Percentiles rank a stretch among this genome's conserved stretches.
These are phyloP conservation scores for Proteles cristata DNA, from an alignment of 2,113 vertebrate genomes.

Conservation along the genomic window DNA sequence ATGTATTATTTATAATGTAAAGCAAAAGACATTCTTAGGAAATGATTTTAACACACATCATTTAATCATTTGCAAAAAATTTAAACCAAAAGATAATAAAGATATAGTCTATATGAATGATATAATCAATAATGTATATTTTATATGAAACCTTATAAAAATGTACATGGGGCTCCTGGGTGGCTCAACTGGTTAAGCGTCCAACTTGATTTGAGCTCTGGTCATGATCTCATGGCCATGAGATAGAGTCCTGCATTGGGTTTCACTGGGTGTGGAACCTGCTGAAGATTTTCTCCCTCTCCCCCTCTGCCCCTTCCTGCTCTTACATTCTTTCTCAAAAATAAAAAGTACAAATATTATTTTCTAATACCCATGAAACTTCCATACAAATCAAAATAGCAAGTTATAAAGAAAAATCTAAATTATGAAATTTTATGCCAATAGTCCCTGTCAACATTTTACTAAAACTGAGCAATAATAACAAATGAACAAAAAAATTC, in stretches of 20 bases:
- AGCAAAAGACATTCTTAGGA: background rate
- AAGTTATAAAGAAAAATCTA: background rate
- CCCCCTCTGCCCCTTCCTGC: no score
- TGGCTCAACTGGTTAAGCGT: no score
- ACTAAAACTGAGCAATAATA: background rate
- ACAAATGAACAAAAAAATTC: background rate
- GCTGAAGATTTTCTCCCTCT: no score
- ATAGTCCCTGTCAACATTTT: background rate
- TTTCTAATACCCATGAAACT: background rate
- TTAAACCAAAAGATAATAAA: slow-evolving; percentile 33
- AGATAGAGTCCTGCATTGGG: no score
- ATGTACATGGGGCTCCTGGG: no score
- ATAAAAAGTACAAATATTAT: background rate
- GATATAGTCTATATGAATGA: background rate
- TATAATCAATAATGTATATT: background rate
- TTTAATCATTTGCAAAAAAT: background rate
- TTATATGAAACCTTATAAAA: background rate
- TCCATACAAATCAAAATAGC: background rate
- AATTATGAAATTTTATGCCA: background rate
- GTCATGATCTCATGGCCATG: no score
- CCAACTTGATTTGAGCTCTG: no score
- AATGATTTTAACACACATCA: background rate
- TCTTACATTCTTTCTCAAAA: no score
- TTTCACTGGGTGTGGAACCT: no score
- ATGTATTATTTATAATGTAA: background rate